Base-by-base conservation (phyloP, 1,140 invertebrate genomes). In the Drosophila littoralis region DNA sequence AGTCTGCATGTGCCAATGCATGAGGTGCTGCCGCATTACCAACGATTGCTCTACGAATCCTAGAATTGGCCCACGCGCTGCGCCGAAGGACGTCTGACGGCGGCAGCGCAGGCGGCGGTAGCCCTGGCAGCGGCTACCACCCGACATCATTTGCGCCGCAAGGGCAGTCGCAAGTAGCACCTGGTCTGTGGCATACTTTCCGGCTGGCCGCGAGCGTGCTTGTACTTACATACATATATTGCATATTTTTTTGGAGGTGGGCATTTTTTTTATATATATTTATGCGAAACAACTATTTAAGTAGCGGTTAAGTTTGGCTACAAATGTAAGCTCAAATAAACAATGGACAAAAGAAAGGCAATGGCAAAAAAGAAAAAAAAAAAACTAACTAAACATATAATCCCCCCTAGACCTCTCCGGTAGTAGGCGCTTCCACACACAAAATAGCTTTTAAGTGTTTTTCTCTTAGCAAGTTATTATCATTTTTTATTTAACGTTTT, bases 21-120 rank as follows among this genome's bases (percentile, higher is more conserved):
- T 93, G 97, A 99, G 93, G 95, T 99, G 63, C 96, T 97, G 93
- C 97, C 98, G 10, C 98, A 99, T 93, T 99, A 98, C 93, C 97
- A 99, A 93, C 94, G 98, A 73, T 94, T 99, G 63, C 94, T 97
- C 63, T 97, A 97, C 91, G 97, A 97, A 91, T 97, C 96, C 93
- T 97, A 92, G 89, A 88, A 77, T 67, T 91, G 90, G 90, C 90
- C 90, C 38, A 81, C 48, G 77, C 90, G 90, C 90, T 91, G 83
- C 64, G 72, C 75, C 68, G 90, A 91, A 61, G 76, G 81, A 67
- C 84, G 75, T 68, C 68, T 90, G 32, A 28, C 86, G 73, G 83
- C 84, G 67, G 81, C 85, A 79, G 83, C 83, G 74, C 84, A 84
- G 68, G 83, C 77, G 35, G 85, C 82, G 36, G 78, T 55, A 8